Evolutionary conservation across 2,888 invertebrate species (phyloP).

Genomic region (Andrena dorsata): DNA sequence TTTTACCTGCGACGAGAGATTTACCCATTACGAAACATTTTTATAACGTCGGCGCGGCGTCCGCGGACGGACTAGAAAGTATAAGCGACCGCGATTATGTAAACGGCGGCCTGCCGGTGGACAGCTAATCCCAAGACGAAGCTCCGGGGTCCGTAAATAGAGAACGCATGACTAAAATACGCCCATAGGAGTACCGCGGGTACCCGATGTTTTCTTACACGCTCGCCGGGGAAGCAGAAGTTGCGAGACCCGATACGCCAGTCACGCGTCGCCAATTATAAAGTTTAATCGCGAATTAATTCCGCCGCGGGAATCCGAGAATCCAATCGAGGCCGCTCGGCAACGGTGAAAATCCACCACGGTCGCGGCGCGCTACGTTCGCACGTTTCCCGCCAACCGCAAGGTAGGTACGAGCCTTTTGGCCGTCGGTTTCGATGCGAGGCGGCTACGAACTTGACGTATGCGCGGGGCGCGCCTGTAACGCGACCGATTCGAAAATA

Average conservation of each 20-base stretch:
- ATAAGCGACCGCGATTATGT: conserved; percentile 45
- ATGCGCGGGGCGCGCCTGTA: conserved; percentile 54
- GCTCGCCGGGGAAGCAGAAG: too few species aligned
- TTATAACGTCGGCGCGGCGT: conserved; percentile 41
- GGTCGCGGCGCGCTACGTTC: background rate
- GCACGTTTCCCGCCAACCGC: conserved; percentile 10
- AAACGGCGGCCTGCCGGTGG: conserved; percentile 36
- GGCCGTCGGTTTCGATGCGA: conserved; percentile 23
- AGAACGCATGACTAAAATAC: background rate
- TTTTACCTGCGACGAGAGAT: conserved; percentile 29
- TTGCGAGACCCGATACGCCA: too few species aligned
- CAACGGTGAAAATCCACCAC: background rate
- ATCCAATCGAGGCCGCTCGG: background rate
- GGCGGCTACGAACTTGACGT: conserved; percentile 67
- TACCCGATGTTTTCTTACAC: too few species aligned
- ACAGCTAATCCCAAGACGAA: conserved; percentile 38
- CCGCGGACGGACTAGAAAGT: conserved; percentile 57
- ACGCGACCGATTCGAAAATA: conserved; percentile 75
- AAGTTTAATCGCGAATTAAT: background rate
- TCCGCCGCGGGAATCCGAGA: background rate
- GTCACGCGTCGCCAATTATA: background rate
- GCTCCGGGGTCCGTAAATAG: background rate
- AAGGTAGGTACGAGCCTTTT: conserved; percentile 28
- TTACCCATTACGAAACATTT: conserved; percentile 56
- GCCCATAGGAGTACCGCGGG: background rate